Evolutionary conservation across 2,888 invertebrate genomes (phyloP).

Genomic region (Emmelina monodactyla): DNA sequence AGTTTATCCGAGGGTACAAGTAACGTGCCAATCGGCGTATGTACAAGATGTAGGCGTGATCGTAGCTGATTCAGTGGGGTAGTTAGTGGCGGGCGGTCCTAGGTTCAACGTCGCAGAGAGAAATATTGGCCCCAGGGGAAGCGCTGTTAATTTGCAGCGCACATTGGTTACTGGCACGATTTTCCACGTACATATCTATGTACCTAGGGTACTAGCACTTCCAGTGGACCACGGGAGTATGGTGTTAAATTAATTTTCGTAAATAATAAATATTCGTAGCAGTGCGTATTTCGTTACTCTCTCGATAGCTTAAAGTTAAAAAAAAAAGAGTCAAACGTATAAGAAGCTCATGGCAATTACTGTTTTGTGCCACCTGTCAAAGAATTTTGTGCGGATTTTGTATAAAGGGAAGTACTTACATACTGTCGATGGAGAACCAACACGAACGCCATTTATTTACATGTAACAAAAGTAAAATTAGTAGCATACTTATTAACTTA

Average conservation of each 20-base stretch:
- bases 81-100: conserved; percentile 60
- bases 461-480: not conserved
- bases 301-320: not conserved
- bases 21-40: conserved; percentile 57
- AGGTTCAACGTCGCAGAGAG: conserved; percentile 56
- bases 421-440: too few relatives aligned
- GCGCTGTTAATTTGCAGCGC: conserved; percentile 59
- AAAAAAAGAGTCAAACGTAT: too few relatives aligned
- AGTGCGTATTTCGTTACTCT: not conserved
- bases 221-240: too few relatives aligned
- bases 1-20: conserved; percentile 50
- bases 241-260: too few relatives aligned
- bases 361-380: too few relatives aligned
- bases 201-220: too few relatives aligned
- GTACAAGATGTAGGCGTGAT: conserved; percentile 65
- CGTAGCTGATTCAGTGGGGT: conserved; percentile 64
- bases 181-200: conserved; percentile 44
- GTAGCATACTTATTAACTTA: not conserved
- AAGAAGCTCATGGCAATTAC: too few relatives aligned
- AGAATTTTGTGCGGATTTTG: too few relatives aligned
- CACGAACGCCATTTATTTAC: too few relatives aligned
- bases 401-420: conserved; percentile 3
- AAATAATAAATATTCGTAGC: too few relatives aligned
- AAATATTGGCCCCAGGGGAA: conserved; percentile 60
- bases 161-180: conserved; percentile 48